A percentile compares a stretch with the other conserved stretches of the same genome.
phyloP scores from a whole-genome alignment of 2,888 invertebrate species.

The Trachelus stipa region DNA sequence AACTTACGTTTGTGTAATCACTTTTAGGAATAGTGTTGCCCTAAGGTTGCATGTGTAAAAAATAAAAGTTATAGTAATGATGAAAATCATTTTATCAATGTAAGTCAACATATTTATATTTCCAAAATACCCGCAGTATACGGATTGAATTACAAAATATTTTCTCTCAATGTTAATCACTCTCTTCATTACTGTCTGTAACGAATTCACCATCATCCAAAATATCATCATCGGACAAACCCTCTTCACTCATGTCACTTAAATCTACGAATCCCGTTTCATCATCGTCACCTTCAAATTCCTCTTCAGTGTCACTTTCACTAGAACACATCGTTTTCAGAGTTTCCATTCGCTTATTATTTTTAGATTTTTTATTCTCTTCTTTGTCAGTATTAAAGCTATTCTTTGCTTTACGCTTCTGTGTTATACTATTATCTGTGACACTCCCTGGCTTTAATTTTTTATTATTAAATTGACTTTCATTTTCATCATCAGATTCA shows the following conservation, averaged over 20 bases:
- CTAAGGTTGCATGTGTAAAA: not conserved
- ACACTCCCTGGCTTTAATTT: not conserved
- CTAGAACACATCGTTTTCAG: slow-evolving; percentile 29
- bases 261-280: slow-evolving; percentile 32
- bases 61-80: not conserved
- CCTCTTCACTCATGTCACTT: slow-evolving; percentile 35
- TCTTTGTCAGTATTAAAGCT: not conserved
- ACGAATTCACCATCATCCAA: slow-evolving; percentile 38
- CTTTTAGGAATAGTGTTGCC: not conserved
- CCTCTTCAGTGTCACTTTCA: slow-evolving; percentile 38
- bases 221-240: slow-evolving; percentile 40
- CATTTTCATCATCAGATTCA: slow-evolving; percentile 22
- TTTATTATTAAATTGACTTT: not conserved
- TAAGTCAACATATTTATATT: not conserved
- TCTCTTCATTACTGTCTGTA: slow-evolving; percentile 34
- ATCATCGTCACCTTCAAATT: slow-evolving; percentile 33
- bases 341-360: slow-evolving; percentile 7
- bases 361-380: not conserved
- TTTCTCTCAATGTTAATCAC: slow-evolving; percentile 22
- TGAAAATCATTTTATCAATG: not conserved
- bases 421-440: not conserved
- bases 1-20: not conserved
- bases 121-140: not conserved
- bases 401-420: slow-evolving; percentile 4
- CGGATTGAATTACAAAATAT: not conserved